Percentiles rank a stretch among this genome's conserved stretches.
Conservation (phyloP, 2,888 invertebrate genomes). For the Phortica okadai region DNA sequence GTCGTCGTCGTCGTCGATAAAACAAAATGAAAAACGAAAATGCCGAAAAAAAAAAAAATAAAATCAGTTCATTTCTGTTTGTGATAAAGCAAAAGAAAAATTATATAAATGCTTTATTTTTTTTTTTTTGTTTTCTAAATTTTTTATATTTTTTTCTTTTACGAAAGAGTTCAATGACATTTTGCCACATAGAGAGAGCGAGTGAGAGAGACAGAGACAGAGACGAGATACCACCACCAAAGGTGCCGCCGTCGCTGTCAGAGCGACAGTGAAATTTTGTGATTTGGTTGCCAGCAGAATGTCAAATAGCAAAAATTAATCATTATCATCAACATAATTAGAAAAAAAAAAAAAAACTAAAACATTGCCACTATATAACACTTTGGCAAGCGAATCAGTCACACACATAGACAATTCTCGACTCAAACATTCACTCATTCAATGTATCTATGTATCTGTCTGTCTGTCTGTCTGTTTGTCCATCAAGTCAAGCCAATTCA, state of each 20-base stretch:
- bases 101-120: neutral
- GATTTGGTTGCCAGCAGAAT: conserved; percentile 40
- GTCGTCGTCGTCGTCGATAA: neutral
- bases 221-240: neutral
- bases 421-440: too few species aligned
- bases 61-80: neutral
- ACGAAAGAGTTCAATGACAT: conserved; percentile 58
- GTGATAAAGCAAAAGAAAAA: neutral
- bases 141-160: conserved; percentile 39
- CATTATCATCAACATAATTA: conserved; percentile 55
- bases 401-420: neutral
- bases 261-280: neutral
- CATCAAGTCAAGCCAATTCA: too few species aligned
- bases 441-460: too few species aligned
- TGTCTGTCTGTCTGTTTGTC: too few species aligned
- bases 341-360: conserved; percentile 12
- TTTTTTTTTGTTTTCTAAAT: neutral
- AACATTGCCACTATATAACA: conserved; percentile 7
- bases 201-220: neutral
- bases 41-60: neutral
- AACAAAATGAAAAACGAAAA: neutral
- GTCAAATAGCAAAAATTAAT: conserved; percentile 58
- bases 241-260: neutral
- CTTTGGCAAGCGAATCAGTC: conserved; percentile 43
- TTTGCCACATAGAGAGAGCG: conserved; percentile 36